These are phyloP conservation scores for Eilema depressum DNA, from an alignment of 2,888 invertebrate species.

Conservation along the genomic window DNA sequence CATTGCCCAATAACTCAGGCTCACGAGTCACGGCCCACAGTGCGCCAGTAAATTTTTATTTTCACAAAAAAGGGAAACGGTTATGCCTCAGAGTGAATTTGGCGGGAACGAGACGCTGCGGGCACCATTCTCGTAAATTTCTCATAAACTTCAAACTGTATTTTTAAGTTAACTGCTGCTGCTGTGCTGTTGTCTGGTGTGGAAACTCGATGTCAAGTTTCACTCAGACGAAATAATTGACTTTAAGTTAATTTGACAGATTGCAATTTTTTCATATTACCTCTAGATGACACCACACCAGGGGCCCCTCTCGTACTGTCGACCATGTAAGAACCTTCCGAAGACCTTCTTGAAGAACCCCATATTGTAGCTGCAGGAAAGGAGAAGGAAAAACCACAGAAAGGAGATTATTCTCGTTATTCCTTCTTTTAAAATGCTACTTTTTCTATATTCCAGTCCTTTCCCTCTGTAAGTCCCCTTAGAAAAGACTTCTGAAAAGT, in stretches of 20 bases:
- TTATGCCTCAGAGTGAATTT: slow-evolving; percentile 75
- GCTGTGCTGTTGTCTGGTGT: neutral
- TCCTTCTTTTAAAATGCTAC: neutral
- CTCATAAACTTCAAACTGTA: slow-evolving; percentile 45
- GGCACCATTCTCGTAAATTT: slow-evolving; percentile 58
- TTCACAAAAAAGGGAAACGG: slow-evolving; percentile 72
- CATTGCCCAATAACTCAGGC: slow-evolving; percentile 66
- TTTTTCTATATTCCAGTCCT: neutral
- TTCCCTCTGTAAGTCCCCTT: neutral
- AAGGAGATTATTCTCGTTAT: no score
- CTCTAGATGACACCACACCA: no score
- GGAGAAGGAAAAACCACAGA: no score
- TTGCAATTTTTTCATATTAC: no score
- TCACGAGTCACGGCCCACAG: slow-evolving; percentile 69
- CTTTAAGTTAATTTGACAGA: neutral
- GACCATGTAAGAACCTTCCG: no score
- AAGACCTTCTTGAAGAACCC: no score
- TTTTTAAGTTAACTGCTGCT: slow-evolving; percentile 14
- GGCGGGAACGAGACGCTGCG: slow-evolving; percentile 61
- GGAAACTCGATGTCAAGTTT: neutral
- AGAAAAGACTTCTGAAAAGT: no score
- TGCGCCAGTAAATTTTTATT: slow-evolving; percentile 79
- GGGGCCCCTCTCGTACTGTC: no score
- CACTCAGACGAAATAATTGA: neutral
- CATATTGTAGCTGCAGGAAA: no score